These are phyloP conservation scores for Polydrusus pterygomalis DNA, from an alignment of 2,888 invertebrate species.

Conservation along the genomic window DNA sequence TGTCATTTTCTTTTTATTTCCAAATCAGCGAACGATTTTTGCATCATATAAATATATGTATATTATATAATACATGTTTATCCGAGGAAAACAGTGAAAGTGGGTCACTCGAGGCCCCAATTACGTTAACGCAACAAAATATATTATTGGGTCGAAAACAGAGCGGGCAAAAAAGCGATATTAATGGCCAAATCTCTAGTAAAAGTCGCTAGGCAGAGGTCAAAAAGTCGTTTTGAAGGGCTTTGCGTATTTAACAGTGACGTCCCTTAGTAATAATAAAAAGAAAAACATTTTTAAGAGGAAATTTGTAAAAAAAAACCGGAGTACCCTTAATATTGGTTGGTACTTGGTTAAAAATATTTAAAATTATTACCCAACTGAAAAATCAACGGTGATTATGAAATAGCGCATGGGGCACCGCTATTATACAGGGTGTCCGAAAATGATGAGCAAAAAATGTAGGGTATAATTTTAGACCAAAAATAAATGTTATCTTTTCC, in stretches of 20 bases:
- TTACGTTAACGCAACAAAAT: constrained; percentile 44
- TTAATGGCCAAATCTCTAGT: constrained; percentile 42
- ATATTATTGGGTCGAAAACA: constrained; percentile 37
- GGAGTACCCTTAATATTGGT: no score
- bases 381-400: no score
- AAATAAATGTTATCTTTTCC: no score
- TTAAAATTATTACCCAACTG: no score
- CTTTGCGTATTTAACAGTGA: constrained; percentile 6
- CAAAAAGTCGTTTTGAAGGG: constrained; percentile 31
- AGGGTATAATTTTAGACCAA: no score
- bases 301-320: background rate
- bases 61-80: no score
- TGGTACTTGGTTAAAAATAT: no score
- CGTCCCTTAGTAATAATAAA: background rate
- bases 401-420: no score
- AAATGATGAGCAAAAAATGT: no score
- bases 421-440: no score
- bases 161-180: constrained; percentile 30
- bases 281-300: background rate
- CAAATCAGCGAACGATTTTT: background rate
- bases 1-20: background rate
- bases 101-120: constrained; percentile 29
- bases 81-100: constrained; percentile 5
- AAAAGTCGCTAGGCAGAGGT: constrained; percentile 15
- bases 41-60: constrained; percentile 9